Evolutionary conservation across 1,140 invertebrate species (phyloP), one percentile per base, ranked within the genome.

Genomic region (Diorhabda sublineata): DNA sequence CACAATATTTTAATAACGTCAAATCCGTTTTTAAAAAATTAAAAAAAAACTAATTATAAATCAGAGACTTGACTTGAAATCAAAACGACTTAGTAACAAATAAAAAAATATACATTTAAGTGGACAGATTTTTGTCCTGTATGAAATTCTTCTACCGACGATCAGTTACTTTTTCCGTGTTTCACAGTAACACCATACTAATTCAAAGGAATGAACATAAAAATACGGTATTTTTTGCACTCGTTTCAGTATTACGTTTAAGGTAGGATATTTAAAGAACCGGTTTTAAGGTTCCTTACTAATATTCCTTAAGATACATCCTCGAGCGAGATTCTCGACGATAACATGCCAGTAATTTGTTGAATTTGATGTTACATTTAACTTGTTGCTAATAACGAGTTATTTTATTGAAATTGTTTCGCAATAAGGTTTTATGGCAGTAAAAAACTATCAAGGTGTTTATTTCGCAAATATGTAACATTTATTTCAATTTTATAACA

Each of bases 211-310:
- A 52, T 52, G 47, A 52, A 52, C 47, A 52, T 52, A 52, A 52
- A 52, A 52, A 52, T 52, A 52, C 47, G 47, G 47, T n/a, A 52
- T 52, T 52, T 52, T 52, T 52, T 52, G 47, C 47, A 52, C 47
- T 52, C 47, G 47, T 52, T 52, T 52, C 47, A 52, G 47, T n/a
- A 52, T 52, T 52, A 52, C 47, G 6, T 52, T 52, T 52, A 52
- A 52, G 47, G 47, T 52, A 52, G 47, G 26, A 52, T 52, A n/a
- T 8, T n/a, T 52, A 52, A 6, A 52, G 6, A 52, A 52, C 47
- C 47, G 47, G 47, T 52, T 52, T n/a, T 52, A 52, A 8, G 47
- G 47, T 6, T 52, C 47, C 47, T 52, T 52, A 52, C 47, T 52
- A 52, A 52, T 52, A 52, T 52, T 52, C 47, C 47, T 8, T 52